phyloP scores from a whole-genome alignment of 1,140 invertebrate species.

The Drosophila jambulina region DNA sequence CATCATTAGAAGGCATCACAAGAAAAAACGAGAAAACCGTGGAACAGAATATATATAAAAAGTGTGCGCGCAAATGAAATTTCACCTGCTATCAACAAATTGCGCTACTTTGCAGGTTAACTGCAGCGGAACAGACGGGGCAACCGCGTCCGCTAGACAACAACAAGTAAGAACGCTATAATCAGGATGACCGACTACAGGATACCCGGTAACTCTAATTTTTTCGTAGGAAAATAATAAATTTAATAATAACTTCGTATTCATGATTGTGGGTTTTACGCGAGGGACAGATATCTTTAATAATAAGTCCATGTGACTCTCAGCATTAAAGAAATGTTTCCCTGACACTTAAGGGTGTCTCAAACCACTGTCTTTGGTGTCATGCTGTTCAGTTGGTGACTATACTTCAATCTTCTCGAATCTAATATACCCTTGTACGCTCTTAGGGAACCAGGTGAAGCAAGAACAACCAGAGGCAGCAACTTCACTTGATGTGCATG shows the following conservation, averaged over 20 bases:
- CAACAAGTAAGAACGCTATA: constrained; percentile 17
- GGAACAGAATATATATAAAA: constrained; percentile 58
- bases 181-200: neutral
- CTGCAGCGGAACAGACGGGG: constrained; percentile 76
- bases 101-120: constrained; percentile 83
- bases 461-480: constrained; percentile 44
- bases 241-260: neutral
- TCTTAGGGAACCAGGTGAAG: neutral
- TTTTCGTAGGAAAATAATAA: neutral
- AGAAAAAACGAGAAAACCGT: constrained; percentile 31
- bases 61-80: constrained; percentile 73
- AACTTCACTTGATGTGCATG: constrained; percentile 75
- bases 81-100: constrained; percentile 82
- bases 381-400: neutral
- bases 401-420: neutral
- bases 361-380: neutral
- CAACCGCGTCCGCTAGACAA: constrained; percentile 32
- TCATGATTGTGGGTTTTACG: neutral
- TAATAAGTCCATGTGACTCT: neutral
- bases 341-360: neutral
- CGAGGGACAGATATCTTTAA: accelerated
- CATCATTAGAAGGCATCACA: constrained; percentile 68
- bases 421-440: constrained; percentile 2
- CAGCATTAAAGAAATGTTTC: neutral
- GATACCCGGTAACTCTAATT: constrained; percentile 7